Percentiles rank a stretch among this genome's conserved stretches.
phyloP scores from a whole-genome alignment of 2,888 invertebrate genomes.

The Nudaria mundana region DNA sequence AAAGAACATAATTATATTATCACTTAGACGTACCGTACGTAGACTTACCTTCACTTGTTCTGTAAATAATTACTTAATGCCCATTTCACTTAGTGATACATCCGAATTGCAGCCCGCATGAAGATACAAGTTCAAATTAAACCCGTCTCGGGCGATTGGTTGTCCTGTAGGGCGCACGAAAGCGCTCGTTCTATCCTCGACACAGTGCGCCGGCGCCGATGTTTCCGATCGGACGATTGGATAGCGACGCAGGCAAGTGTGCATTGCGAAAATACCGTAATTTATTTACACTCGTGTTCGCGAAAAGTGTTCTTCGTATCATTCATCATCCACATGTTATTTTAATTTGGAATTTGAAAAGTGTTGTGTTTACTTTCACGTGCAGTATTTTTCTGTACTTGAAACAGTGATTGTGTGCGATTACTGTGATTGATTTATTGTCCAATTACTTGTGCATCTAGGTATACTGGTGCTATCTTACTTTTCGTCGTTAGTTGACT shows the following conservation, averaged over 20 bases:
- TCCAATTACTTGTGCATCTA: slow-evolving; percentile 33
- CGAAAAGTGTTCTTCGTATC: slow-evolving; percentile 30
- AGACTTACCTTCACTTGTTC: too few relatives aligned
- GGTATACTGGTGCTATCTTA: slow-evolving; percentile 31
- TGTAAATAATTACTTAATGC: too few relatives aligned
- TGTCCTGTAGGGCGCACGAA: slow-evolving; percentile 39
- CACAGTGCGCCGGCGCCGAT: slow-evolving; percentile 64
- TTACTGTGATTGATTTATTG: slow-evolving; percentile 35
- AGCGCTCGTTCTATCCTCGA: slow-evolving; percentile 21
- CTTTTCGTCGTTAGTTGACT: slow-evolving; percentile 47
- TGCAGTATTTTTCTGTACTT: slow-evolving; percentile 21
- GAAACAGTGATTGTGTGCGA: slow-evolving; percentile 40
- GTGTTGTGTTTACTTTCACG: slow-evolving; percentile 14
- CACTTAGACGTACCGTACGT: too few relatives aligned
- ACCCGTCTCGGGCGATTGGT: slow-evolving; percentile 38
- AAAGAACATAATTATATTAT: background rate
- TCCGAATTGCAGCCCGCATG: slow-evolving; percentile 57
- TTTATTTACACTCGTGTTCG: slow-evolving; percentile 26
- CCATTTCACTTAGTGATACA: too few relatives aligned
- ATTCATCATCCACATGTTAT: slow-evolving; percentile 37
- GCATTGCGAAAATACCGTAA: slow-evolving; percentile 49
- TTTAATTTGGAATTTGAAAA: slow-evolving; percentile 9
- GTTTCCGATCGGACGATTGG: slow-evolving; percentile 65
- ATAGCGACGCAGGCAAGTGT: slow-evolving; percentile 46
- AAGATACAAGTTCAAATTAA: slow-evolving; percentile 67